Base-by-base conservation (phyloP, 2,888 invertebrate genomes). In the Tipula lateralis region DNA sequence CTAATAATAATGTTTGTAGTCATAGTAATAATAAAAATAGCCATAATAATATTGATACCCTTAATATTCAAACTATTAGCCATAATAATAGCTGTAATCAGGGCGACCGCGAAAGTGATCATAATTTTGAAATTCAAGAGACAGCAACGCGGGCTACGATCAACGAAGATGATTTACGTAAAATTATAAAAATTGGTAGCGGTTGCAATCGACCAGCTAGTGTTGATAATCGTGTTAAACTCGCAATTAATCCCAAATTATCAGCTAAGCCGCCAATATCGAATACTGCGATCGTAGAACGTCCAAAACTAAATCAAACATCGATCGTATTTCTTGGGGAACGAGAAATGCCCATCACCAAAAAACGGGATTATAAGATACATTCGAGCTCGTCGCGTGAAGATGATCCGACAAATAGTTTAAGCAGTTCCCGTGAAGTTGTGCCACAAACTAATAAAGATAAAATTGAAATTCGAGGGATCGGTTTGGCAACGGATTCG, bases 291-390 rank as follows among this genome's bases (percentile, higher is more conserved):
- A 7, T 19, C 24, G 66, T 12, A 19, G 82, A 82, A 16, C 82
- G 32, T n/a, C 29, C 30, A 34, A 83, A 30, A 83, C 16, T 16
- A 16, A 83, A 83, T 83, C 29, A 82, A 16, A 30, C 82, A 29
- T 83, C 83, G 19, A 34, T 83, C 19, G 24, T 83, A 83, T 83
- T 89, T 85, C 86, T 89, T 13, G 89, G 89, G 9, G 88, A 88
- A 85, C 87, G 87, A 85, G 89, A 90, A 86, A 88, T 88, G 88
- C 88, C 89, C 24, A 87, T 88, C 66, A 87, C 88, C 13, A 86
- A 87, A 13, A 86, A 87, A 85, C 16, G 86, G 83, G 84, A 86
- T 85, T 85, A 86, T 85, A 80, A 85, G 85, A 36, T 86, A n/a
- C 66, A 66, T 66, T 66, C 66, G 9, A 66, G 66, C 24, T 66